phyloP scores from a whole-genome alignment of 2,888 invertebrate species.

The Drosophila testacea region DNA sequence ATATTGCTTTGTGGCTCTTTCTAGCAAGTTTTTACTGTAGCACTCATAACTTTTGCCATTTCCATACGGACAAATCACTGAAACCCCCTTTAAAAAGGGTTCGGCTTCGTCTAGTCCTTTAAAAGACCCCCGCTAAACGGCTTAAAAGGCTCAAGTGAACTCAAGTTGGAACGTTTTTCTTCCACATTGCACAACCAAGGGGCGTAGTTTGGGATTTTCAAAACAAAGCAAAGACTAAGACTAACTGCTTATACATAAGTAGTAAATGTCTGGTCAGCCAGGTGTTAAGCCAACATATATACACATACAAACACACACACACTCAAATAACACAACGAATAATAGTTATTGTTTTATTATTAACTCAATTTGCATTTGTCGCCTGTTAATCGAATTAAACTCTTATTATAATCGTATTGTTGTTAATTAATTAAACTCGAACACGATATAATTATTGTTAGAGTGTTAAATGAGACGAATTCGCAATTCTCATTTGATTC shows the following conservation, averaged over 20 bases:
- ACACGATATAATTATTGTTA: conserved; percentile 23
- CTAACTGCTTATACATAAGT: conserved; percentile 25
- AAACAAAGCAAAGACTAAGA: conserved; percentile 5
- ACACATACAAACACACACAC: conserved; percentile 1
- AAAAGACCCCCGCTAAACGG: conserved; percentile 46
- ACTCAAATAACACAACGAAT: conserved; percentile 12
- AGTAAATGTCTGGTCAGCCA: conserved; percentile 49
- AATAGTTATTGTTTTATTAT: conserved; percentile 12
- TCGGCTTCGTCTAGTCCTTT: conserved; percentile 38
- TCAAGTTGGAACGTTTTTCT: conserved; percentile 54
- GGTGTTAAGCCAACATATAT: conserved; percentile 43
- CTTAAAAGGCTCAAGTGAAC: conserved; percentile 70
- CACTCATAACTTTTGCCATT: conserved; percentile 17
- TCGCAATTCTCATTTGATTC: conserved; percentile 40
- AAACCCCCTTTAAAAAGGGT: conserved; percentile 22
- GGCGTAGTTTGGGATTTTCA: conserved; percentile 15
- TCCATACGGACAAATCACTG: conserved; percentile 19
- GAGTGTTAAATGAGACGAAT: conserved; percentile 36
- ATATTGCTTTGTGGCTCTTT: not conserved
- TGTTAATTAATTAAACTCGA: conserved; percentile 50
- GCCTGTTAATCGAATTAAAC: conserved; percentile 28
- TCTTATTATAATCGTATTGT: conserved; percentile 27
- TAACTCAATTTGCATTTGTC: conserved; percentile 20
- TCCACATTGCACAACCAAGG: conserved; percentile 41
- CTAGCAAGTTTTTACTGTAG: conserved; percentile 49